These are phyloP conservation scores for Notarius quadriscutis DNA, from an alignment of 2,113 vertebrate genomes.

Conservation along the genomic window DNA sequence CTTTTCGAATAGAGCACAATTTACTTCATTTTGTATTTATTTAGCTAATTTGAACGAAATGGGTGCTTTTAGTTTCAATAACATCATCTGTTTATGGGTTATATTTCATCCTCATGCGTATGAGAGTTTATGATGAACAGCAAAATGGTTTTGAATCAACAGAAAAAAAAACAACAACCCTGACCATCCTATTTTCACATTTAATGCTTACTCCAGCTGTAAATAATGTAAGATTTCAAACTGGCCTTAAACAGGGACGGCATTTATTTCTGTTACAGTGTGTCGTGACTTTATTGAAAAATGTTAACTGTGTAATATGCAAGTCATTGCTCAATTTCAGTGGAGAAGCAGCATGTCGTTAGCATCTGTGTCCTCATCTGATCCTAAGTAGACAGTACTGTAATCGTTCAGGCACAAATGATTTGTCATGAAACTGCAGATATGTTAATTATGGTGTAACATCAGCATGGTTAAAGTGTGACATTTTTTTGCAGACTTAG, in stretches of 20 bases:
- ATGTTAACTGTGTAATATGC: not conserved
- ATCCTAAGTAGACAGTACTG: not conserved
- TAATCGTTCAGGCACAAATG: not conserved
- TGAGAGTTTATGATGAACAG: not conserved
- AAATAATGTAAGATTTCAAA: not conserved
- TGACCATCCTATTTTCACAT: not conserved
- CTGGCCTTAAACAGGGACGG: no score
- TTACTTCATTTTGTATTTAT: not conserved
- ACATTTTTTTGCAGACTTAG: not conserved
- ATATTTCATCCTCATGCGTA: not conserved
- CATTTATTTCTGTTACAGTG: not conserved
- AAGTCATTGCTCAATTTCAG: not conserved
- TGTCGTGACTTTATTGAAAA: not conserved
- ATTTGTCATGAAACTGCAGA: not conserved
- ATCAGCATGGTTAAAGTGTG: not conserved
- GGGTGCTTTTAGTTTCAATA: not conserved
- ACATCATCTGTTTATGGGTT: not conserved
- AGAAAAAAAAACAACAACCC: not conserved
- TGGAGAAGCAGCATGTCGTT: not conserved
- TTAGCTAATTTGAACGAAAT: not conserved
- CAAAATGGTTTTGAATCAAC: not conserved
- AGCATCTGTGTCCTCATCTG: not conserved
- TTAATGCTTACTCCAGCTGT: not conserved
- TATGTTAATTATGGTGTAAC: not conserved
- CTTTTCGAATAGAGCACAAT: not conserved